phyloP scores from a whole-genome alignment of 1,140 invertebrate genomes.

The Drosophila sproati region DNA sequence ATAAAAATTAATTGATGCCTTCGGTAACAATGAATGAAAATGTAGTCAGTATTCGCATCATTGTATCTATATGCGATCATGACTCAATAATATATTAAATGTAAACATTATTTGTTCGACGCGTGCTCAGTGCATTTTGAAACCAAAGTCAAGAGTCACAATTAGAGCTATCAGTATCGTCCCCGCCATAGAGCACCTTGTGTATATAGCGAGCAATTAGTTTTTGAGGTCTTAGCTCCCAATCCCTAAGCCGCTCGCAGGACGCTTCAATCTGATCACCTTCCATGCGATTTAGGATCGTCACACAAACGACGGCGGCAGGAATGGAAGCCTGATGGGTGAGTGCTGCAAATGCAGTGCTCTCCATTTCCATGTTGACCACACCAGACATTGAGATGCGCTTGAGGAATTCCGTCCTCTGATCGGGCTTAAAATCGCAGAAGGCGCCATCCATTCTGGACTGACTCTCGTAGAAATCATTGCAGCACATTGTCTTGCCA shows the following conservation, averaged over 20 bases:
- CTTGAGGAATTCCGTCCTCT: conserved; percentile 94
- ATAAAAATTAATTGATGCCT: too few species aligned
- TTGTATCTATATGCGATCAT: too few species aligned
- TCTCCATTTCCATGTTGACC: conserved; percentile 99
- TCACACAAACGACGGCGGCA: conserved; percentile 95
- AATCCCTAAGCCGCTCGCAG: conserved; percentile 5
- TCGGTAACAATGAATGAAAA: too few species aligned
- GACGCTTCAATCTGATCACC: conserved; percentile 88
- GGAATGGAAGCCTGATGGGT: conserved; percentile 94
- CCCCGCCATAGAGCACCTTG: too few species aligned
- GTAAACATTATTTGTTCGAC: too few species aligned
- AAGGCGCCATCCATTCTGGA: conserved; percentile 97
- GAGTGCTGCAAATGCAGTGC: conserved; percentile 92
- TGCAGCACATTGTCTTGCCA: conserved; percentile 97
- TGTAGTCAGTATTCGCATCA: too few species aligned
- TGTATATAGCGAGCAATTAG: too few species aligned
- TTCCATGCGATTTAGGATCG: conserved; percentile 94
- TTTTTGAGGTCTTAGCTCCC: conserved; percentile 37
- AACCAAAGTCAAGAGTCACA: too few species aligned
- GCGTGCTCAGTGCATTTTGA: too few species aligned
- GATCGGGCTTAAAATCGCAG: conserved; percentile 94
- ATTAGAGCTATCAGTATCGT: neutral
- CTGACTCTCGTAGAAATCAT: conserved; percentile 96
- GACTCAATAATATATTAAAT: too few species aligned
- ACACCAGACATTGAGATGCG: conserved; percentile 91